Conservation (phyloP, 2,113 vertebrate species). For the Oostethus manadensis region DNA sequence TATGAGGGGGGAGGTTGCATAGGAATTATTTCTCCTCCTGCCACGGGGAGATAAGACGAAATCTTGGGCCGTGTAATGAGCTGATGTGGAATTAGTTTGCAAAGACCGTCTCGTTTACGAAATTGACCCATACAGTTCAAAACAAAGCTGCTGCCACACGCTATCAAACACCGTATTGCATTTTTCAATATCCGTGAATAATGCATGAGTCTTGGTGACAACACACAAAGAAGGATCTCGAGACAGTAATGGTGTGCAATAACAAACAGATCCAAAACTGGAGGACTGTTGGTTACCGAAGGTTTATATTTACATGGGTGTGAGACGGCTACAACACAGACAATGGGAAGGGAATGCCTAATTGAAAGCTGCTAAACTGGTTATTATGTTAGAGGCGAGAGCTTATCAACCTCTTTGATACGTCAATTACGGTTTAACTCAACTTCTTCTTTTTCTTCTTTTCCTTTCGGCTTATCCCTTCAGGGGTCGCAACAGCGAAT, state of each 20-base stretch:
- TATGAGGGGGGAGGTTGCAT: background rate
- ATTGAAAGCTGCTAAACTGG: background rate
- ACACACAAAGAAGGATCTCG: no score
- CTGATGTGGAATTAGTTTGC: slow-evolving; percentile 40
- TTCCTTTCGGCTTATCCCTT: no score
- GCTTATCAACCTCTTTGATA: no score
- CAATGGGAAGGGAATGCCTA: background rate
- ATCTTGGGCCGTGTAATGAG: slow-evolving; percentile 39
- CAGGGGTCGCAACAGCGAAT: no score
- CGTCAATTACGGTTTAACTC: no score
- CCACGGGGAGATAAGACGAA: slow-evolving; percentile 30
- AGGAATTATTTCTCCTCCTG: slow-evolving; percentile 22
- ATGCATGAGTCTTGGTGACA: no score
- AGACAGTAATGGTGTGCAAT: background rate
- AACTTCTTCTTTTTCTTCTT: no score
- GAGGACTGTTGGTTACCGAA: background rate
- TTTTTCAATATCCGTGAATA: no score
- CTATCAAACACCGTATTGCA: no score
- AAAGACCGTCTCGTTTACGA: slow-evolving; percentile 5
- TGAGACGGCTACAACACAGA: background rate
- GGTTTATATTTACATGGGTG: background rate
- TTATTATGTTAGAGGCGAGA: background rate
- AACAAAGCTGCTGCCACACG: background rate
- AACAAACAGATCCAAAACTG: background rate
- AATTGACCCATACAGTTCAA: slow-evolving; percentile 13